Evolutionary conservation across 2,797 vertebrate genomes (phyloP), one percentile per base, ranked within the genome.

Genomic region (Cossypha niveicapilla): DNA sequence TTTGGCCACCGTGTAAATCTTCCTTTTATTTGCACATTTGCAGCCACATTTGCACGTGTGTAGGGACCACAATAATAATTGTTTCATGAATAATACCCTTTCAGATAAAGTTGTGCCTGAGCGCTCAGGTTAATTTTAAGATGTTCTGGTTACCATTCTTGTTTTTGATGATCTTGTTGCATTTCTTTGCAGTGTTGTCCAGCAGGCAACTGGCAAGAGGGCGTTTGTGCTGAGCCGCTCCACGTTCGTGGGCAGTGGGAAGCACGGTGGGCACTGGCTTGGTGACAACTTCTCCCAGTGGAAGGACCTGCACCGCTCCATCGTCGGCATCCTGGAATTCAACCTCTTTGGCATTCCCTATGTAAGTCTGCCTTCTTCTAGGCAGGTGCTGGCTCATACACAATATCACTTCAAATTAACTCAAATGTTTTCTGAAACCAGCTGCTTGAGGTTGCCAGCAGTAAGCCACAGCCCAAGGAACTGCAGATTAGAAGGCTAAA

Each of bases 331-430:
- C 30, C 66, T 97, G 88, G 94, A 96, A n/a, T 96, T 96, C 92
- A 97, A 96, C 83, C 80, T 97, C 75, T 97, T 97, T 47, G 96
- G 95, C 84, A 97, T 97, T 70, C 94, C 92, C 41, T 96, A 82
- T 2, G 85, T 97, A 90, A 95, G 93, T 95, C 45, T 18, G 4
- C 7, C 5, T 4, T 53, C 76, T 82, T 83, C 81, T 41, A 47
- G 79, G 71, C 82, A 63, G 37, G 34, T 51, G 56, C 44, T 86
- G 82, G 25, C 73, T 86, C n/a, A 6, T 14, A 13, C 13, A 56
- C 13, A 39, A 0, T 44, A 81, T 45, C 51, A 23, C 37, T 90
- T 91, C 32, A 70, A 86, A 84, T 94, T 18, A 86, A 41, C 51
- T 81, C 44, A 25, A 4, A 25, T 44, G n/a, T 83, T 88, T 88